phyloP scores from a whole-genome alignment of 2,797 vertebrate species.

The Danio choprae region DNA sequence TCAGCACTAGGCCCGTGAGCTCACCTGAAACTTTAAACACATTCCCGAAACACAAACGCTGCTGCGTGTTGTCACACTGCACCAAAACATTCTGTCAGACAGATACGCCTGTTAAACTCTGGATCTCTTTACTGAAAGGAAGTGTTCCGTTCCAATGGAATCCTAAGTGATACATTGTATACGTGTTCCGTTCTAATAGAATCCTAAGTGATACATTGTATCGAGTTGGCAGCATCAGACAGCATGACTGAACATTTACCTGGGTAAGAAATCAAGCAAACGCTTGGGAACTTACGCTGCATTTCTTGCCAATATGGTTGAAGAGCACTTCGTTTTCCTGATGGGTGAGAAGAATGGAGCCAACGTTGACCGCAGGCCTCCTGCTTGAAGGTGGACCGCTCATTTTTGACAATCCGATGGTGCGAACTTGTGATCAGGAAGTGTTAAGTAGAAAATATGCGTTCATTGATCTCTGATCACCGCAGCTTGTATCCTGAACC shows the following conservation, averaged over 20 bases:
- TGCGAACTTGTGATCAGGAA: conserved; percentile 64
- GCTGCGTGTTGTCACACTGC: background rate
- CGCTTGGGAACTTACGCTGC: conserved; percentile 85
- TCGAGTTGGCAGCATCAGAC: background rate
- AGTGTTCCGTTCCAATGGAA: too few species aligned
- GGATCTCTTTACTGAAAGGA: background rate
- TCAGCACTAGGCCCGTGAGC: background rate
- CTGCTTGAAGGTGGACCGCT: conserved; percentile 82
- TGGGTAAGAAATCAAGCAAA: conserved; percentile 40
- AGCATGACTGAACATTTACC: conserved; percentile 1
- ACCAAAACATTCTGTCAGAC: background rate
- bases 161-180: too few species aligned
- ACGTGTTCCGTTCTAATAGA: background rate
- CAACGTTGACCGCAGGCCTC: conserved; percentile 78
- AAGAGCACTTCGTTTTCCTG: conserved; percentile 92
- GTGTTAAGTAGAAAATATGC: conserved; percentile 69
- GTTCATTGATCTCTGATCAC: conserved; percentile 75
- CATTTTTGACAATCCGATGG: conserved; percentile 70
- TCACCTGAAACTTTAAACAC: background rate
- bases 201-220: background rate
- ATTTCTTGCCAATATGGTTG: conserved; percentile 91
- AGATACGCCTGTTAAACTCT: background rate
- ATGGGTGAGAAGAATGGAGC: conserved; percentile 84
- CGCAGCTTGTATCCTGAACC: conserved; percentile 70
- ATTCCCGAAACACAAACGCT: background rate